These are phyloP conservation scores for Akabosia matsudoensis DNA, from an alignment of 1,140 invertebrate genomes.

Conservation along the genomic window DNA sequence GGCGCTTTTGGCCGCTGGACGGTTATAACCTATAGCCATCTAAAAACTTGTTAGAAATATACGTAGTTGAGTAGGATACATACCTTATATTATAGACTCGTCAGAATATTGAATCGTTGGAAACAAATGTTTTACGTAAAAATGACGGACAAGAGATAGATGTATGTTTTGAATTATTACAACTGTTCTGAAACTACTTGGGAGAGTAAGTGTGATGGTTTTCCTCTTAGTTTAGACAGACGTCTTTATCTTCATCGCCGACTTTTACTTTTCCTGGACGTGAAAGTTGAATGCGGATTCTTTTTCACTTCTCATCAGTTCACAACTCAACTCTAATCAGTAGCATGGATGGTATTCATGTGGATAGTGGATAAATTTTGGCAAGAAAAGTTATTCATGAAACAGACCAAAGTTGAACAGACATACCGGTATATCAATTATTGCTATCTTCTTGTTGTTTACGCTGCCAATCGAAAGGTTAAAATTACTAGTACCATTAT, in stretches of 20 bases:
- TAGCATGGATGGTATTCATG: not conserved
- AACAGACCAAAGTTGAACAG: too few relatives aligned
- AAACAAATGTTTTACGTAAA: not conserved
- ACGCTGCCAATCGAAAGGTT: too few relatives aligned
- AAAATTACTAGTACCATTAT: too few relatives aligned
- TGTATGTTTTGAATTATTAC: conserved; percentile 20
- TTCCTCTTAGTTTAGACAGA: too few relatives aligned
- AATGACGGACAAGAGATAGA: conserved; percentile 14
- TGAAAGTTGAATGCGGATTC: conserved; percentile 13
- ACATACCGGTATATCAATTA: too few relatives aligned
- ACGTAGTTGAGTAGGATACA: too few relatives aligned
- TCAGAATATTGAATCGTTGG: not conserved
- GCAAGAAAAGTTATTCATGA: too few relatives aligned
- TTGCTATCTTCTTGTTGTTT: too few relatives aligned
- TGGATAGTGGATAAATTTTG: not conserved
- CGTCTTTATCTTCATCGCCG: not conserved
- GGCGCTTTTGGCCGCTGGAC: too few relatives aligned
- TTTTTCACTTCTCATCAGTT: conserved; percentile 16
- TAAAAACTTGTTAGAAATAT: too few relatives aligned
- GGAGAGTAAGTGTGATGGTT: not conserved
- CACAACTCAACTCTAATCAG: conserved; percentile 17
- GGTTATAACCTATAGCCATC: too few relatives aligned
- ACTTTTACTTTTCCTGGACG: not conserved
- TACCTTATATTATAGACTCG: too few relatives aligned
- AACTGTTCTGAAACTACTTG: not conserved